Percentiles rank a stretch among this genome's conserved stretches.
These are phyloP conservation scores for Rostratula benghalensis DNA, from an alignment of 2,113 vertebrate genomes.

Conservation along the genomic window DNA sequence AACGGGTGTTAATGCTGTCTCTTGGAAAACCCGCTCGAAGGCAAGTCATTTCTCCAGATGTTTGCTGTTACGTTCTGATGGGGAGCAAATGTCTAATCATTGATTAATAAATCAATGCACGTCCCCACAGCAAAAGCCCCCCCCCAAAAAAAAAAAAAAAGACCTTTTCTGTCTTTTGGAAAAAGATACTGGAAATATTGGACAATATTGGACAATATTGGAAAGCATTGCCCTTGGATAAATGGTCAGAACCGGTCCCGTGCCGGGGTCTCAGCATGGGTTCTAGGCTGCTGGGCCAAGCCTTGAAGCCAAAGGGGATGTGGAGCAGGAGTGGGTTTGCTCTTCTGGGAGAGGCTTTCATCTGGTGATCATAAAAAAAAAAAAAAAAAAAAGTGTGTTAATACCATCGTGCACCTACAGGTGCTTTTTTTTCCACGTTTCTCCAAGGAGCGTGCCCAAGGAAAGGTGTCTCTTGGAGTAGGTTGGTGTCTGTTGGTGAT, in stretches of 20 bases:
- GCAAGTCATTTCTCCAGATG: not conserved
- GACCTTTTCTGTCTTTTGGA: not conserved
- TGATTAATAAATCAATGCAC: too few species aligned
- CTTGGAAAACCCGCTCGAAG: not conserved
- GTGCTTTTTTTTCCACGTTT: not conserved
- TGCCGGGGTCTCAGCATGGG: accelerated
- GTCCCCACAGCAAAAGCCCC: too few species aligned
- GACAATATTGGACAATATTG: not conserved
- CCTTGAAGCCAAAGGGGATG: accelerated
- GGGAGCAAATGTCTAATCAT: not conserved
- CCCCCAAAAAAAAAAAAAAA: not conserved
- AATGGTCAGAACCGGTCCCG: accelerated
- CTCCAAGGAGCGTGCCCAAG: accelerated
- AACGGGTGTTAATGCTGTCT: not conserved
- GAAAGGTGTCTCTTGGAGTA: not conserved
- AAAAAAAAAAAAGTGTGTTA: not conserved
- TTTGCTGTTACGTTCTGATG: not conserved
- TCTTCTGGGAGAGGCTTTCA: not conserved
- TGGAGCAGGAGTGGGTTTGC: not conserved
- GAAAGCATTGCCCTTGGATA: not conserved
- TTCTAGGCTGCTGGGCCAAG: not conserved
- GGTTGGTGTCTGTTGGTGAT: not conserved
- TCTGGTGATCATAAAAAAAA: too few species aligned
- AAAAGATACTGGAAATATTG: too few species aligned
- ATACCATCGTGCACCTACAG: accelerated